Base-by-base conservation (phyloP, 2,113 vertebrate species). In the Epinephelus lanceolatus region DNA sequence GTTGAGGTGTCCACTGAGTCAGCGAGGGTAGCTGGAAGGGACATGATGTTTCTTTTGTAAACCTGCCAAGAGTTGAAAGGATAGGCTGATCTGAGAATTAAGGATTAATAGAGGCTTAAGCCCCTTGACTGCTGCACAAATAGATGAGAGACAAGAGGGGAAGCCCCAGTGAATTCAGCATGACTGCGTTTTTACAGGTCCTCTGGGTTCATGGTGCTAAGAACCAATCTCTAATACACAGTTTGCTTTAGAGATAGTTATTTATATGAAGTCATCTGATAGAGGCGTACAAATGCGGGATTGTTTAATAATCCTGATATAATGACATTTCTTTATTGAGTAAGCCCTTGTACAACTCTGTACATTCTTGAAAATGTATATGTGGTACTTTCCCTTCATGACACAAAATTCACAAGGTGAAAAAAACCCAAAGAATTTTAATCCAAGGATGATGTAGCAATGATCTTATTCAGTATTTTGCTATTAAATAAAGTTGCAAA, bases 101-200 rank as follows among this genome's bases (percentile, higher is more conserved):
- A 62, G 86, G 90, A 89, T 91, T 89, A 89, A 86, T 83, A 30
- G 23, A 69, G 69, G 71, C 15, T 81, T 84, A 88, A 89, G 78
- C 62, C 75, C 59, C 68, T 76, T 51, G 57, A 81, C 71, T 78
- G 81, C 69, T 27, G 82, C 66, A 71, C 65, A 83, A 74, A 71
- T 52, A 85, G 45, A 74, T 27, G 72, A 83, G 63, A 81, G 55
- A 61, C 23, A 21, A 61, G 79, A 61, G 52, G 23, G 27, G 42
- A 71, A 40, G 71, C 33, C 42, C 63, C 0, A 0, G 17, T 67
- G 53, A 71, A 61, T 69, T 60, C 49, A 72, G 37, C 27, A 47
- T 13, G 55, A 56, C 30, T 37, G 37, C 8, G 7, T 75, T 0
- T 30, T n/a, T 21, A 6, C 14, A 42, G 13, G 33, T 76, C 42